Evolutionary conservation across 2,113 vertebrate genomes (phyloP), one percentile per base, ranked within the genome.

Genomic region (Thryonomys swinderianus): DNA sequence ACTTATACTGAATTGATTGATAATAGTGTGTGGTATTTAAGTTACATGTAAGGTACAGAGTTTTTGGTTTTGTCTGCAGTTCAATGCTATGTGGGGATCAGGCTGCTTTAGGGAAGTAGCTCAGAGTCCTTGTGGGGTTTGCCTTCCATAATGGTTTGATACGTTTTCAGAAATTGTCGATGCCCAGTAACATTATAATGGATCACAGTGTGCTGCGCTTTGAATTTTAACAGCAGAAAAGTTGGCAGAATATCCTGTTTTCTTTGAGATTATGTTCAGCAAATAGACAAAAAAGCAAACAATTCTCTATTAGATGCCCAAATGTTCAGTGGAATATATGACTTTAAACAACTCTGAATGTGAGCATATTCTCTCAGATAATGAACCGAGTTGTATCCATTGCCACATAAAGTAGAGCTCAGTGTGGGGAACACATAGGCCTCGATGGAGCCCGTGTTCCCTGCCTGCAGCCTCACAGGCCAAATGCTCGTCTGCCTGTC

Each of bases 291-390:
- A 79, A 74, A 40, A 90, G 45, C 30, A 67, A 90, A 37, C 20
- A 81, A n/a, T 12, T 93, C 51, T 14, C 32, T 45, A 42, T 73
- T 34, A 61, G 59, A 86, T 91, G n/a, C 16, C 64, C 64, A 32
- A 40, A 74, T 83, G 45, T 17, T 94, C 40, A 85, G 18, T 53
- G 42, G 7, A 86, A 78, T 55, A 57, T 27, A 67, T 32, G 16
- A 85, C 94, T 88, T 95, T 71, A 90, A 55, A 81, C 91, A 85
- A 78, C 59, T 80, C 64, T 79, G 51, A 66, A 34, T 87, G 57
- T 61, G 53, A 82, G 40, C 69, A 66, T 83, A 12, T 71, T 71
- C 27, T 89, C 93, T 61, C 34, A 64, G 21, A 83, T 78, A 71
- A 59, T 45, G 18, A 82, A 59, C 21, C 55, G 57, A 85, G 51